These are phyloP conservation scores for Hylaea fasciaria DNA, from an alignment of 2,888 invertebrate species.

Conservation along the genomic window DNA sequence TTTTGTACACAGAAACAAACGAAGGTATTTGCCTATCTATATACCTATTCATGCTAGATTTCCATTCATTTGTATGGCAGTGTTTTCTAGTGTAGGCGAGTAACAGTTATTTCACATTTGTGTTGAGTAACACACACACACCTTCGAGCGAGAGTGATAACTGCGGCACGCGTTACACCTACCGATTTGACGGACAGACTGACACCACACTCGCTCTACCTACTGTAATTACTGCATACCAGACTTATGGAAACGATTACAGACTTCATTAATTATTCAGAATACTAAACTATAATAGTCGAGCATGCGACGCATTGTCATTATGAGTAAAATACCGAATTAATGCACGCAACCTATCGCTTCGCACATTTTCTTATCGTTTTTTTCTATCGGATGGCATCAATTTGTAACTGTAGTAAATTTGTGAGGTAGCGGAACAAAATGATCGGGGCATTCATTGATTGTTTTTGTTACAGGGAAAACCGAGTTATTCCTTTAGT, in stretches of 20 bases:
- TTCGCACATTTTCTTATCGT: conserved; percentile 65
- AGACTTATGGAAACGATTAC: conserved; percentile 73
- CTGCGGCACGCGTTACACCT: conserved; percentile 55
- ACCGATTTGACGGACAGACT: conserved; percentile 58
- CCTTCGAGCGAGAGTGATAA: conserved; percentile 61
- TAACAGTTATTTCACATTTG: conserved; percentile 31
- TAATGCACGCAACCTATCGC: conserved; percentile 72
- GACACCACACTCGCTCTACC: conserved; percentile 60
- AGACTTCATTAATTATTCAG: conserved; percentile 71
- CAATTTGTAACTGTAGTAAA: conserved; percentile 58
- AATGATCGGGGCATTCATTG: conserved; percentile 46
- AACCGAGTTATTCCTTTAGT: conserved; percentile 85
- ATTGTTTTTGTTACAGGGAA: conserved; percentile 72
- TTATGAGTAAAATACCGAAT: conserved; percentile 72
- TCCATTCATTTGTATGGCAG: conserved; percentile 9
- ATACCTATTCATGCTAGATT: conserved; percentile 12
- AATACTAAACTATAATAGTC: conserved; percentile 69
- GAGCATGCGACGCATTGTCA: conserved; percentile 72
- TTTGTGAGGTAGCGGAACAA: conserved; percentile 48
- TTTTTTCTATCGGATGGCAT: conserved; percentile 48
- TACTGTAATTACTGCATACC: conserved; percentile 63
- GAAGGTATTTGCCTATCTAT: background rate
- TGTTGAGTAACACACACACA: conserved; percentile 49
- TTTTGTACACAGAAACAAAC: background rate
- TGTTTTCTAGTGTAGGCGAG: conserved; percentile 32